phyloP scores from a whole-genome alignment of 2,797 vertebrate genomes.

The Alca torda region DNA sequence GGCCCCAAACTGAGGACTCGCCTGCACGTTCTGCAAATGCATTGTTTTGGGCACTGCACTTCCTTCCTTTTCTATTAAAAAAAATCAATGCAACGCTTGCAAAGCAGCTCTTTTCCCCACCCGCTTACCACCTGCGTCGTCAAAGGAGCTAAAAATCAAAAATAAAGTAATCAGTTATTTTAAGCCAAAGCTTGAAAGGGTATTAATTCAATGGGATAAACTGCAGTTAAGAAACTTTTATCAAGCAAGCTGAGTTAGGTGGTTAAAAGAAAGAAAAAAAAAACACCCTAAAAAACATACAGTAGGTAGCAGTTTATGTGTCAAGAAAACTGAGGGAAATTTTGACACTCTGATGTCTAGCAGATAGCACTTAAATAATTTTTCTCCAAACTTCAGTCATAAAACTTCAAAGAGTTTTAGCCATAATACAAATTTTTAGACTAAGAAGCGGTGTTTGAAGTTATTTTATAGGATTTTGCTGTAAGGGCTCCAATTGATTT shows the following conservation, averaged over 20 bases:
- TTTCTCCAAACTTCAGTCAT: slow-evolving; percentile 99
- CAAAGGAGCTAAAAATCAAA: slow-evolving; percentile 17
- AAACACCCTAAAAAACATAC: slow-evolving; percentile 81
- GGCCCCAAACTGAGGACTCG: not conserved
- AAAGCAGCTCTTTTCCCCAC: not conserved
- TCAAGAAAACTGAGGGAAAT: slow-evolving; percentile 96
- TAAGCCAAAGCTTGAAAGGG: slow-evolving; percentile 73
- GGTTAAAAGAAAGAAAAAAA: slow-evolving; percentile 83
- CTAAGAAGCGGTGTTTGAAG: slow-evolving; percentile 99
- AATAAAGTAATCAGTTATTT: slow-evolving; percentile 62
- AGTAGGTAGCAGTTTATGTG: slow-evolving; percentile 92
- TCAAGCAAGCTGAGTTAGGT: slow-evolving; percentile 86
- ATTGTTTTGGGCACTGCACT: not conserved
- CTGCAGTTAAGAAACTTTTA: slow-evolving; percentile 83
- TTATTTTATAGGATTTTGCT: slow-evolving; percentile 99
- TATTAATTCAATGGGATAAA: slow-evolving; percentile 80
- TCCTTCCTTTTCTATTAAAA: not conserved
- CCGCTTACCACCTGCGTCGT: not conserved
- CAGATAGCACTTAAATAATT: slow-evolving; percentile 99
- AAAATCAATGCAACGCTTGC: slow-evolving; percentile 39
- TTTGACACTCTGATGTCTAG: slow-evolving; percentile 97
- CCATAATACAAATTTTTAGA: slow-evolving; percentile 99
- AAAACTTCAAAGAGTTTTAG: slow-evolving; percentile 98
- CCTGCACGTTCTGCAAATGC: not conserved
- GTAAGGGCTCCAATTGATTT: slow-evolving; percentile 99